Percentiles rank a stretch among this genome's conserved stretches.
Evolutionary conservation across 92 coral and sea anemone species (phyloP).

Genomic region (Siderastrea siderea): DNA sequence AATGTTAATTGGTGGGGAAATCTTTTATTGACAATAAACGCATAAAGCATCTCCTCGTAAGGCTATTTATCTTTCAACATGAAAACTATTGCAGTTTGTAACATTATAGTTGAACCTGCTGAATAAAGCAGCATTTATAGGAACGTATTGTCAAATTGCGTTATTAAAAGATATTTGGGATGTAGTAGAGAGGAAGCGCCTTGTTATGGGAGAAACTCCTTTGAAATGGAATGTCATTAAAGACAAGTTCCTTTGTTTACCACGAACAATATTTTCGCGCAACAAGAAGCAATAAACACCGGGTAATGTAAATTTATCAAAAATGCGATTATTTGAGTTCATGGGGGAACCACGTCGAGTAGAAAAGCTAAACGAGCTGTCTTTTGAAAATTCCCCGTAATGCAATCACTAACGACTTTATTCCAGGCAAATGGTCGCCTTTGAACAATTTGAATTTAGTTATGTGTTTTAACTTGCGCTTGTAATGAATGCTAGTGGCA

Average conservation of each 20-base stretch:
- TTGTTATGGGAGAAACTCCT: slow-evolving; percentile 39
- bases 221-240: slow-evolving; percentile 49
- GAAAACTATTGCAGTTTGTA: background rate
- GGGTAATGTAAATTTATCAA: slow-evolving; percentile 35
- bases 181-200: slow-evolving; percentile 6
- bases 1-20: slow-evolving; percentile 49
- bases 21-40: slow-evolving; percentile 20
- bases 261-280: slow-evolving; percentile 43
- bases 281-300: slow-evolving; percentile 46
- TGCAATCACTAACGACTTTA: slow-evolving; percentile 33
- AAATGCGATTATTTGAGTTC: slow-evolving; percentile 35
- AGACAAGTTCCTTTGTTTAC: slow-evolving; percentile 39
- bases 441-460: slow-evolving; percentile 40
- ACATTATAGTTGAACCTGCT: background rate
- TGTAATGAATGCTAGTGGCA: slow-evolving; percentile 20
- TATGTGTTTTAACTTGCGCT: slow-evolving; percentile 24
- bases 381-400: slow-evolving; percentile 26
- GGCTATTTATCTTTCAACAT: slow-evolving; percentile 1
- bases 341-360: slow-evolving; percentile 20
- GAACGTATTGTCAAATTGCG: slow-evolving; percentile 21
- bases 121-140: background rate
- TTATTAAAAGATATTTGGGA: slow-evolving; percentile 25
- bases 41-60: background rate
- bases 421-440: slow-evolving; percentile 32
- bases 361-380: background rate